Evolutionary conservation across 2,888 invertebrate species (phyloP).

Genomic region (Hydriomena furcata): DNA sequence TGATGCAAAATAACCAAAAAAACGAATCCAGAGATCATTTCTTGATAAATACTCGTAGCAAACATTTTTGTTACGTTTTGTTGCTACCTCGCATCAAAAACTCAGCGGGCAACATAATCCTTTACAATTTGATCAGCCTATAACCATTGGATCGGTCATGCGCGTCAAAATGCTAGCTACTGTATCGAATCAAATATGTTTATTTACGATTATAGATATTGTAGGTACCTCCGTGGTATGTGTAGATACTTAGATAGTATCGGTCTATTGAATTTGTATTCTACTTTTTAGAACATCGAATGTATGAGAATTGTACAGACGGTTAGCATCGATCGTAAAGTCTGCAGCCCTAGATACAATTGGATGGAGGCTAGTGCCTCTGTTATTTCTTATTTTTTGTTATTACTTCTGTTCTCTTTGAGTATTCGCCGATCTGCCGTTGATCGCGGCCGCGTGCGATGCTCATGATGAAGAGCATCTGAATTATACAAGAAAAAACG

Average conservation of each 20-base stretch:
- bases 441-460: too few relatives aligned
- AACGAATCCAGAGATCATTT: too few relatives aligned
- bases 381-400: too few relatives aligned
- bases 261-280: constrained; percentile 1
- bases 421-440: too few relatives aligned
- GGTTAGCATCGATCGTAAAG: neutral
- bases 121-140: constrained; percentile 29
- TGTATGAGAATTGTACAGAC: neutral
- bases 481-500: too few relatives aligned
- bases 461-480: too few relatives aligned
- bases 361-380: too few relatives aligned
- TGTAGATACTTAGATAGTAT: neutral
- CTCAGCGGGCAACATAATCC: constrained; percentile 19
- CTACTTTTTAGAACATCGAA: neutral
- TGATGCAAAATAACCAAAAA: too few relatives aligned
- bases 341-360: too few relatives aligned
- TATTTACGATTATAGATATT: constrained; percentile 21
- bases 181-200: constrained; percentile 29
- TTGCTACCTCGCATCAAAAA: constrained; percentile 12
- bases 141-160: constrained; percentile 30
- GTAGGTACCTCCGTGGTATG: too few relatives aligned
- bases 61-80: neutral
- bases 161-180: constrained; percentile 28
- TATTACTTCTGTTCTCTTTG: too few relatives aligned
- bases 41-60: neutral